Base-by-base conservation (phyloP, 1,140 invertebrate genomes). In the Araneus ventricosus region DNA sequence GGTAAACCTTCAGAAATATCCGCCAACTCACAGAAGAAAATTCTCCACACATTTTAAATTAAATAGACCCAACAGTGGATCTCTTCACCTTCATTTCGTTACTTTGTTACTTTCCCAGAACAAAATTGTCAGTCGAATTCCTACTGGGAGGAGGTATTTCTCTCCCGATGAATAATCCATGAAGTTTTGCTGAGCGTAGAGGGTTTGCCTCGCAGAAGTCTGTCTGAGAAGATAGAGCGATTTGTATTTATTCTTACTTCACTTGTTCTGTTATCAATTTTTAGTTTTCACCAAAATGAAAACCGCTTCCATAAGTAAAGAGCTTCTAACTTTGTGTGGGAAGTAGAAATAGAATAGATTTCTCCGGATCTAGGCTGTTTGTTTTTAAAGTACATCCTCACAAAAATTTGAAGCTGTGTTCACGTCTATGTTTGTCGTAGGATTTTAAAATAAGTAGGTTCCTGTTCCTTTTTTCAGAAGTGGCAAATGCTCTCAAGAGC, bases 231-330 rank as follows among this genome's bases (percentile, higher is more conserved):
- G 67, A 75, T 75, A 22, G 67, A 75, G 30, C 67, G 67, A 75
- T 75, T 75, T 75, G 67, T 75, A 75, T 75, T 75, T 75, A 30
- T 75, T 75, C 67, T 30, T 75, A 30, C 67, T 34, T 75, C 67
- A 75, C 67, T 75, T 75, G 27, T 75, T 75, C 67, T 75, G 67
- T 75, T 30, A 75, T 75, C 67, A 75, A 75, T 75, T 75, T 75
- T 75, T 34, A 75, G 67, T 75, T 75, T 75, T 75, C 67, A 24
- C 17, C 17, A 75, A 75, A 37, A 75, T 75, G 67, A 75, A 75
- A 75, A 34, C 27, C 67, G 30, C 67, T 75, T 75, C 67, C 67
- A 75, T 20, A 75, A 75, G 67, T 37, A 75, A 75, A 75, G 14
- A 75, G 27, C n/a, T n/a, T 63, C 22, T 22, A 63, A 63, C n/a